phyloP scores from a whole-genome alignment of 2,888 invertebrate species.

The Meiosimyza decipiens region DNA sequence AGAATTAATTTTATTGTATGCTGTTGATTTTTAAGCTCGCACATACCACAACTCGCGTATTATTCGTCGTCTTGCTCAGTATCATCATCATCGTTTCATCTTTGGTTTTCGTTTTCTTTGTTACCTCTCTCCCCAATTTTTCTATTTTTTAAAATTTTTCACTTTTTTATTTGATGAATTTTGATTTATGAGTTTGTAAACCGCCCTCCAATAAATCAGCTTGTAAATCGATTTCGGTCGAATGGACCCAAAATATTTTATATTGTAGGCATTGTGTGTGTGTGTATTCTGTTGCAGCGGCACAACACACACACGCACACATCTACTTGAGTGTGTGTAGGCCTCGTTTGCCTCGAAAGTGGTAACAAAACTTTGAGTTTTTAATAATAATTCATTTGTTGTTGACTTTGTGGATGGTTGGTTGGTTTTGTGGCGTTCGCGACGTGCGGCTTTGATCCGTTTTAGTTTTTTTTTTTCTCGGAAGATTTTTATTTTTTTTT shows the following conservation, averaged over 20 bases:
- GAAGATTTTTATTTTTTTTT: background rate
- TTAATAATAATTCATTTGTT: conserved; percentile 44
- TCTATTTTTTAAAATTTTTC: conserved; percentile 25
- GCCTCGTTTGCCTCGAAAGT: conserved; percentile 39
- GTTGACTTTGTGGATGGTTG: conserved; percentile 8
- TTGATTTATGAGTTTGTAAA: conserved; percentile 48
- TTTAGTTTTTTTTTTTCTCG: background rate
- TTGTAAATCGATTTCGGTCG: conserved; percentile 36
- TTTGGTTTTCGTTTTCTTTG: no score
- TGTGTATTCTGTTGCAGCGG: no score
- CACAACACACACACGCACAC: no score
- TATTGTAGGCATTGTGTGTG: background rate
- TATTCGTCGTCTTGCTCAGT: no score
- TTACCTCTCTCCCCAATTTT: no score
- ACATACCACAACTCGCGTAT: no score
- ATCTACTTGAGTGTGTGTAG: background rate
- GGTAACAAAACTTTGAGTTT: conserved; percentile 39
- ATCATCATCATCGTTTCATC: no score
- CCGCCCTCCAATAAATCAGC: conserved; percentile 50
- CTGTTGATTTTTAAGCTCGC: no score
- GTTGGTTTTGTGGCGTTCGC: conserved; percentile 5
- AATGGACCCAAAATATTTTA: conserved; percentile 32
- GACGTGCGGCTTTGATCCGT: conserved; percentile 15
- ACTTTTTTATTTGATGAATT: conserved; percentile 44
- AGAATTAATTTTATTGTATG: background rate